Conservation (phyloP, 2,113 vertebrate species). For the Dasyprocta punctata region DNA sequence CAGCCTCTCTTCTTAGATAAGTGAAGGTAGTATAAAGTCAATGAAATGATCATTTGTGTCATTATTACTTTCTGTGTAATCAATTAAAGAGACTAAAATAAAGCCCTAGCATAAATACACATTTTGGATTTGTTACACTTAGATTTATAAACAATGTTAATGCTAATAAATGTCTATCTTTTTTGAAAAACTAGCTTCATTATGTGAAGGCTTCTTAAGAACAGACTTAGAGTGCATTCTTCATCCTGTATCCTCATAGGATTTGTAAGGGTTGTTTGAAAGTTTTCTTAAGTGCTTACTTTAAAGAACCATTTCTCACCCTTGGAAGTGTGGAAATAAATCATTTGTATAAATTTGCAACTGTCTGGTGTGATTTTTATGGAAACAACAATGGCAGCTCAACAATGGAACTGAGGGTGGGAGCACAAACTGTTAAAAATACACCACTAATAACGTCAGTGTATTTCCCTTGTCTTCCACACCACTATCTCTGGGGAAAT, state of each 20-base stretch:
- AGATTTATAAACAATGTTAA: not conserved
- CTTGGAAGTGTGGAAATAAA: slow-evolving; percentile 79
- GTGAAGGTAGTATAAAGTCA: not conserved
- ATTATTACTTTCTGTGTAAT: not conserved
- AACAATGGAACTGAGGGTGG: slow-evolving; percentile 85
- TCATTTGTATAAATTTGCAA: slow-evolving; percentile 81
- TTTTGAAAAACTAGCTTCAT: slow-evolving; percentile 40
- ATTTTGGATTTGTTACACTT: not conserved
- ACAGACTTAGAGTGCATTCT: not conserved
- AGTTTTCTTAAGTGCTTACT: slow-evolving; percentile 31
- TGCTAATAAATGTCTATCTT: not conserved
- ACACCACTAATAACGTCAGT: slow-evolving; percentile 86
- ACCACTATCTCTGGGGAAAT: slow-evolving; percentile 86
- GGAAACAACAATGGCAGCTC: slow-evolving; percentile 81
- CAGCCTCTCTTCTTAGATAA: not conserved
- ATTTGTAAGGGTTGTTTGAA: not conserved
- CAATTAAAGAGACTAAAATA: not conserved
- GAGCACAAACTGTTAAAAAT: slow-evolving; percentile 85
- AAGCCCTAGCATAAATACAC: not conserved
- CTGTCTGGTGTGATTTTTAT: slow-evolving; percentile 80
- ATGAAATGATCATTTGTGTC: not conserved
- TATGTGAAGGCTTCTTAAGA: not conserved
- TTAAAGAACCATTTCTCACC: slow-evolving; percentile 72
- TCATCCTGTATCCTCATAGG: not conserved
- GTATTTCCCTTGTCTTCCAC: slow-evolving; percentile 87